phyloP scores from a whole-genome alignment of 1,140 invertebrate species.

The Euwallacea similis region DNA sequence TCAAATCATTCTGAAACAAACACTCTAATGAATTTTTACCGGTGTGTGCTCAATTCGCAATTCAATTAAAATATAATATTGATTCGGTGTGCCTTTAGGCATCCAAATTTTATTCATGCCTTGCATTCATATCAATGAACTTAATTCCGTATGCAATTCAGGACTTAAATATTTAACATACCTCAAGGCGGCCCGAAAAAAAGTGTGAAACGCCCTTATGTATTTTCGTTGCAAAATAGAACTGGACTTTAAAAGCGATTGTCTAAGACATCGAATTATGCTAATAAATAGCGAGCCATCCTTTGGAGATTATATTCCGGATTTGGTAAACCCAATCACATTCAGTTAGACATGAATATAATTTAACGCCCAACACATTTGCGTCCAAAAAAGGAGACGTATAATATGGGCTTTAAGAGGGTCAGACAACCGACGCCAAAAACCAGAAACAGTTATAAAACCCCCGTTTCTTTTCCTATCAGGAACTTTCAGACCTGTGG shows the following conservation, averaged over 20 bases:
- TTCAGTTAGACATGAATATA: conserved; percentile 13
- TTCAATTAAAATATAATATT: conserved; percentile 30
- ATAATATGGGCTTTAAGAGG: conserved; percentile 34
- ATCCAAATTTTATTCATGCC: too few species aligned
- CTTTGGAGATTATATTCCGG: conserved; percentile 3
- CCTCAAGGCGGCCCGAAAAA: too few species aligned
- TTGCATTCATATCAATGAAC: too few species aligned
- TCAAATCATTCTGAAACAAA: conserved; percentile 27
- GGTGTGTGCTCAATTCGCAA: conserved; percentile 22
- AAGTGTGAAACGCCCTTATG: too few species aligned
- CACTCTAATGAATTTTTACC: conserved; percentile 26
- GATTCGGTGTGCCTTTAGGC: background rate
- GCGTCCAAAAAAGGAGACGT: conserved; percentile 24
- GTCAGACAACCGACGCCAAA: conserved; percentile 29
- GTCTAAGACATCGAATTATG: too few species aligned
- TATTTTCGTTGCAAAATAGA: too few species aligned
- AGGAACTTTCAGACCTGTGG: conserved; percentile 36
- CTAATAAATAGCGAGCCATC: background rate
- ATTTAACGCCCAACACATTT: conserved; percentile 29
- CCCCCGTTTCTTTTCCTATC: conserved; percentile 36
- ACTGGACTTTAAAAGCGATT: too few species aligned
- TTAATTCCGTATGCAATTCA: too few species aligned
- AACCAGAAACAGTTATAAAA: conserved; percentile 38
- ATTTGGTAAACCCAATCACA: conserved; percentile 8
- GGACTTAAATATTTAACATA: too few species aligned